These are phyloP conservation scores for Tetranychus urticae DNA, from an alignment of 1,140 invertebrate species.

Conservation along the genomic window DNA sequence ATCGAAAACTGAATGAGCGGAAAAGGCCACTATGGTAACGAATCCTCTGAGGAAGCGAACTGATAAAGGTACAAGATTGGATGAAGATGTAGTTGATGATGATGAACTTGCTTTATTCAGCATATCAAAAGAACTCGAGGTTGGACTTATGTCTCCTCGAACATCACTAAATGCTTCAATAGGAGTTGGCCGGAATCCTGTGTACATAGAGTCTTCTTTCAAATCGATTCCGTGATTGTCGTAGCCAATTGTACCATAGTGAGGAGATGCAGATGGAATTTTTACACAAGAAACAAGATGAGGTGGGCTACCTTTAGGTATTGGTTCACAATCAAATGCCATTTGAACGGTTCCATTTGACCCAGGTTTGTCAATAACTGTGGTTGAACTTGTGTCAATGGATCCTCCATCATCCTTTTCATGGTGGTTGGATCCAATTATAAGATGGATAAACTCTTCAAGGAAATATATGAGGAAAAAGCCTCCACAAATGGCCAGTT, in stretches of 20 bases:
- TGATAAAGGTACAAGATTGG: background rate
- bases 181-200: background rate
- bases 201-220: background rate
- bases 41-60: slow-evolving; percentile 8
- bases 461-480: slow-evolving; percentile 65
- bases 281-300: too few relatives aligned
- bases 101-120: background rate
- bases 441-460: slow-evolving; percentile 38
- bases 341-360: too few relatives aligned
- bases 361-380: too few relatives aligned
- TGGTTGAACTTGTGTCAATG: too few relatives aligned
- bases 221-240: background rate
- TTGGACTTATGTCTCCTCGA: background rate
- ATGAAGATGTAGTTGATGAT: background rate
- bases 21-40: slow-evolving; percentile 32
- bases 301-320: too few relatives aligned
- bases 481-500: slow-evolving; percentile 42
- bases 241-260: background rate
- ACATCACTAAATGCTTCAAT: background rate
- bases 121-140: background rate
- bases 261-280: background rate
- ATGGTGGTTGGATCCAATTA: slow-evolving; percentile 1
- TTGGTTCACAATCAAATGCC: too few relatives aligned
- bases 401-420: background rate
- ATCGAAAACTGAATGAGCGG: slow-evolving; percentile 74